Base-by-base conservation (phyloP, 2,797 vertebrate species). In the Danio kyathit region DNA sequence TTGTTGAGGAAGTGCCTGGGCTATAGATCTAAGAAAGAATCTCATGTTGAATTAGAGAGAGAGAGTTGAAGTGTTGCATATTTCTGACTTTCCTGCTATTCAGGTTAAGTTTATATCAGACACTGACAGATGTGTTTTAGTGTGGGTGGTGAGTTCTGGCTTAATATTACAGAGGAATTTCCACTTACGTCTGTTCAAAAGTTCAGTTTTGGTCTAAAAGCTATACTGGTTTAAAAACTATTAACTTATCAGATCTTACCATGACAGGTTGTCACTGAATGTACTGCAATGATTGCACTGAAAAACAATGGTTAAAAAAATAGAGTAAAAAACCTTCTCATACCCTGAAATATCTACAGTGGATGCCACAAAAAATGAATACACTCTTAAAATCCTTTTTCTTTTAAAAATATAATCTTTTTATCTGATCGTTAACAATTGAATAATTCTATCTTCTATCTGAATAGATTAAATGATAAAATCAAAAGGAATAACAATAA, bases 81-180 rank as follows among this genome's bases (percentile, higher is more conserved):
- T 84, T 72, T 76, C 70, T 83, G 72, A 74, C 44, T 49, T 76
- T n/a, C 56, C 74, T 79, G 48, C 70, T 73, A 64, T 76, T 72
- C 51, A 38, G 29, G 82, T 78, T 43, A 52, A 81, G 57, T 78
- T 81, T 78, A 78, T 66, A 86, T 84, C 83, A 64, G 44, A 82
- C 29, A 38, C 72, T 40, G 67, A 74, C 80, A 86, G 66, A 60
- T 64, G 21, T 59, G 61, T 77, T 75, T 64, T 77, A 29, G 1
- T 29, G 29, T 29, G 29, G 29, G 29, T 29, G 29, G 59, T 56
- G 73, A 69, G 19, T 77, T 76, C 61, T 64, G 61, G 41, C 44
- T 79, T 21, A 51, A 56, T 81, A 63, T 81, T 12, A 43, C 51
- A 60, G 63, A 66, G 44, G n/a, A 16, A 40, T 56, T 46, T 38